Conservation (phyloP, 2,888 invertebrate species). For the Vandiemenella viatica region DNA sequence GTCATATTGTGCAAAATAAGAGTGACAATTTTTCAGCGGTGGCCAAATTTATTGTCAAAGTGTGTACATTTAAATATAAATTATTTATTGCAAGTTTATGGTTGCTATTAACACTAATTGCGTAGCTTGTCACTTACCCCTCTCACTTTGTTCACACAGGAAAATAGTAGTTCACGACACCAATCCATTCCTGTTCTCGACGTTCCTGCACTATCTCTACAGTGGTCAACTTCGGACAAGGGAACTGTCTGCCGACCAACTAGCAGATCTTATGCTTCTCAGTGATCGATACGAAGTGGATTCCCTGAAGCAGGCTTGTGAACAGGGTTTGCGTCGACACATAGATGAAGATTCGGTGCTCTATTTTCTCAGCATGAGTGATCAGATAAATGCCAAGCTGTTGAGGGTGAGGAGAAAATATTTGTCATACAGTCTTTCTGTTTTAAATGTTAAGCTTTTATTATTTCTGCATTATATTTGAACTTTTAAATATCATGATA, state of each 20-base stretch:
- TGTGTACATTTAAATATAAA: too few relatives aligned
- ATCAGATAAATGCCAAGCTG: slow-evolving; percentile 44
- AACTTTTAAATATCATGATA: too few relatives aligned
- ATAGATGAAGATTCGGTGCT: slow-evolving; percentile 47
- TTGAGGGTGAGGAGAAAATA: slow-evolving; percentile 31
- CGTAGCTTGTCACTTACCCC: too few relatives aligned
- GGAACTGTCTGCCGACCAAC: slow-evolving; percentile 35
- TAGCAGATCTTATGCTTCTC: slow-evolving; percentile 46
- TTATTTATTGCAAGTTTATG: too few relatives aligned
- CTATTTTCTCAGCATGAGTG: slow-evolving; percentile 47
- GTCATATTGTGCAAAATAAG: too few relatives aligned
- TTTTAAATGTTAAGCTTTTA: not conserved
- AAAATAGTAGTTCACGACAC: slow-evolving; percentile 52
- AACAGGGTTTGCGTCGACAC: slow-evolving; percentile 40
- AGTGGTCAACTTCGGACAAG: slow-evolving; percentile 40
- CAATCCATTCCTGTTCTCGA: slow-evolving; percentile 41
- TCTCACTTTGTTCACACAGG: too few relatives aligned
- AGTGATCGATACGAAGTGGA: slow-evolving; percentile 48
- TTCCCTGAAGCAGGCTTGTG: slow-evolving; percentile 45
- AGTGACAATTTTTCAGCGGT: too few relatives aligned
- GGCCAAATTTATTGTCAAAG: too few relatives aligned
- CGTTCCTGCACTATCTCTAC: slow-evolving; percentile 47
- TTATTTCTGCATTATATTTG: too few relatives aligned
- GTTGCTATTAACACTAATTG: too few relatives aligned
- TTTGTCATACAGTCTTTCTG: not conserved